These are phyloP conservation scores for Calyptomena viridis DNA, from an alignment of 2,113 vertebrate genomes.

Conservation along the genomic window DNA sequence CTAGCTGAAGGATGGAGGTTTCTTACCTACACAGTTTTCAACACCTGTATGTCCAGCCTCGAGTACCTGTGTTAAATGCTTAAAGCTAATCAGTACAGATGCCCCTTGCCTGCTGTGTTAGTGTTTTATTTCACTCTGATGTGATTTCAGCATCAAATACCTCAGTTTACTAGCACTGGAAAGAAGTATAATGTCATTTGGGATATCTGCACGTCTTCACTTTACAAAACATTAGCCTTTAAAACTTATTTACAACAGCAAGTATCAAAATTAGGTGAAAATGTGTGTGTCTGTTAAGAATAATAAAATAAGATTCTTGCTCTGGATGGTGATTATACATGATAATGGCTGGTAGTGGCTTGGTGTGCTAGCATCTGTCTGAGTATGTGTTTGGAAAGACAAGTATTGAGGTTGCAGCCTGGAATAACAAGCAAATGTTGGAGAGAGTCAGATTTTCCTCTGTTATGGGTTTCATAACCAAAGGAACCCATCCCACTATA, in stretches of 20 bases:
- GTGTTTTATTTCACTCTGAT: conserved; percentile 13
- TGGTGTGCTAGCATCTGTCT: not conserved
- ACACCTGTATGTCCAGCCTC: not conserved
- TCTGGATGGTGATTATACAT: not conserved
- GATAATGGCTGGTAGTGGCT: not conserved
- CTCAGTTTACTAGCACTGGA: not conserved
- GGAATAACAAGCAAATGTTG: not conserved
- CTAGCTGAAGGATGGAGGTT: not conserved
- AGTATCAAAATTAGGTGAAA: conserved; percentile 17
- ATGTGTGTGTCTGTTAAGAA: conserved; percentile 6
- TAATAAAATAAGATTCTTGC: conserved; percentile 23
- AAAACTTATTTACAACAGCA: not conserved
- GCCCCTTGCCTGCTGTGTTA: not conserved
- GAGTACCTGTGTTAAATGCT: not conserved
- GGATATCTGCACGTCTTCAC: conserved; percentile 38
- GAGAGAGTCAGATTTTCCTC: not conserved
- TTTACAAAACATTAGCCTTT: conserved; percentile 3
- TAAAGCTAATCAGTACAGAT: not conserved
- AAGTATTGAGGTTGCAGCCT: not conserved
- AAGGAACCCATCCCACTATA: not conserved
- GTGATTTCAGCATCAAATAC: not conserved
- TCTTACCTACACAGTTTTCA: not conserved
- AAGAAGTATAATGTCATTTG: conserved; percentile 34
- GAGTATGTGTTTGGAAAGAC: not conserved
- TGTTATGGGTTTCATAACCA: not conserved